These are phyloP conservation scores for Merops nubicus DNA, from an alignment of 2,113 vertebrate species.

Conservation along the genomic window DNA sequence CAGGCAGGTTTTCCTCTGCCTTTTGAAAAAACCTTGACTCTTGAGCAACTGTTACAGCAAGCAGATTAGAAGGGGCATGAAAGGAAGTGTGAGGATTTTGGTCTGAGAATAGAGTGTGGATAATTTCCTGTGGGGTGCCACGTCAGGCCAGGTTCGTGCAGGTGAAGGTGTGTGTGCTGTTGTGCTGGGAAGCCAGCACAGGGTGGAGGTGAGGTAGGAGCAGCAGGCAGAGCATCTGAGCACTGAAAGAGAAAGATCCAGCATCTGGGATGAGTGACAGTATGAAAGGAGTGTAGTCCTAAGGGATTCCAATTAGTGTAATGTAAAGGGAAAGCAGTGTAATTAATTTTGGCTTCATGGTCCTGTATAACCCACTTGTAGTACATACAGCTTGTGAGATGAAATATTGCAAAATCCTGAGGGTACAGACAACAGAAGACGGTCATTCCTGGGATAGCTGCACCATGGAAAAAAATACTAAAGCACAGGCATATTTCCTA, in stretches of 20 bases:
- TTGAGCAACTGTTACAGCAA: neutral
- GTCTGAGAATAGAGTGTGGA: neutral
- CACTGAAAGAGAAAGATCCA: neutral
- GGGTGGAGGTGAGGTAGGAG: neutral
- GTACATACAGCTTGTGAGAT: neutral
- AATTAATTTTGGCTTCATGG: neutral
- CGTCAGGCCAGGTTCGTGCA: slow-evolving; percentile 3
- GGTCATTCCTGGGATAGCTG: neutral
- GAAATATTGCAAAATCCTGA: neutral
- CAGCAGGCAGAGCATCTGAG: neutral
- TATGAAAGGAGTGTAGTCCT: neutral
- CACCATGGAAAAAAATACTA: neutral
- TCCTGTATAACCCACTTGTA: neutral
- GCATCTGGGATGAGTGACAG: neutral
- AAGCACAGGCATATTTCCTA: neutral
- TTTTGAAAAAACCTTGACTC: neutral
- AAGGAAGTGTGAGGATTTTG: slow-evolving; percentile 15
- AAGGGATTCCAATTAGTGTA: neutral
- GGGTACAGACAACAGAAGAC: neutral
- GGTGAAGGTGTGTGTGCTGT: neutral
- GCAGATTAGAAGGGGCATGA: neutral
- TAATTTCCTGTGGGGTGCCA: slow-evolving; percentile 29
- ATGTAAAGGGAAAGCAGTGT: neutral
- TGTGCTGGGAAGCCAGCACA: neutral
- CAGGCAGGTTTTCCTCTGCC: neutral